Base-by-base conservation (phyloP, 1,140 invertebrate species). In the Phocides pigmalion region DNA sequence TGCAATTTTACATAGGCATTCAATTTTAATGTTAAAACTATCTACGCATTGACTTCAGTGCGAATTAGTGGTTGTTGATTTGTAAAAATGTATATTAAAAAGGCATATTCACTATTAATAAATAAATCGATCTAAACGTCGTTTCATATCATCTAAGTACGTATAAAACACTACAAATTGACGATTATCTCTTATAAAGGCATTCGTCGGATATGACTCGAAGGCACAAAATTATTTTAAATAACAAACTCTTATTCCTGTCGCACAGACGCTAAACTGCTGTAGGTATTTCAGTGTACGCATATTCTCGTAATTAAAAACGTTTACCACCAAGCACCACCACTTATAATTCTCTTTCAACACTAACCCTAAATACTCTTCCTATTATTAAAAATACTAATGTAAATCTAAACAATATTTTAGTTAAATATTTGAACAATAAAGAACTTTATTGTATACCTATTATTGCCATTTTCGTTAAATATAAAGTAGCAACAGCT, bases 401-500 rank as follows among this genome's bases (percentile, higher is more conserved):
- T 64, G 64, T 79, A 81, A 66, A 76, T 70, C 80, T 83, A 77
- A 79, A 76, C 59, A 70, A 68, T 79, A 77, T 72, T 46, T 77
- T 64, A 74, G 76, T 83, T 87, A 88, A 86, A 85, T 83, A 88
- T 85, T 76, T 87, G 84, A 81, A 90, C 79, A 88, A 77, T 86
- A 87, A 84, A 78, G 78, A 79, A 64, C 44, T 81, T 85, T 85
- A 84, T 81, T 84, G 78, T 84, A 85, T 84, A 86, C 65, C 77
- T 84, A 86, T 90, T 90, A 90, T 90, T 90, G 88, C 88, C 88
- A 82, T 89, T 73, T 79, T 83, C 65, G 69, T 79, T 83, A 77
- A 72, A 70, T 42, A 70, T 80, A 72, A 54, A 63, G 74, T 76
- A 76, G 76, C 72, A 54, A 72, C n/a, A 66, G 64, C 76, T 58